Conservation (phyloP, 2,797 vertebrate species). For the Holocentrus rufus region DNA sequence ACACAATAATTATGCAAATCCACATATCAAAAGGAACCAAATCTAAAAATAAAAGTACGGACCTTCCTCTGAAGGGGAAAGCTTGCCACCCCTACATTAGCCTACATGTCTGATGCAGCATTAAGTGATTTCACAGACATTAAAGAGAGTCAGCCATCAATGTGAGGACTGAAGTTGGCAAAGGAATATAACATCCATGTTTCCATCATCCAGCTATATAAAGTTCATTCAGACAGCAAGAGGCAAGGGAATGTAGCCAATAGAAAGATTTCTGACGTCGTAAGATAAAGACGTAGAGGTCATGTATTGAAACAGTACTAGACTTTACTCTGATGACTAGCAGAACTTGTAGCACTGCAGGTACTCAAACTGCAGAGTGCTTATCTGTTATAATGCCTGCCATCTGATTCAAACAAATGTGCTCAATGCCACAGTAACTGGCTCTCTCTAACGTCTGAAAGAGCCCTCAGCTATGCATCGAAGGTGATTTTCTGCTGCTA, state of each 20-base stretch:
- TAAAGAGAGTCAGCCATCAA: too few relatives aligned
- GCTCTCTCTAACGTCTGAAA: conserved; percentile 35
- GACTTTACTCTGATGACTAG: background rate
- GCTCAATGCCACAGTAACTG: conserved; percentile 25
- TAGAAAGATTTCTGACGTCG: background rate
- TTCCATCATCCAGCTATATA: too few relatives aligned
- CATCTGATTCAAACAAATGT: conserved; percentile 33
- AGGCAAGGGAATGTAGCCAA: background rate
- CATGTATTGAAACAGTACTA: background rate
- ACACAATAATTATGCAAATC: background rate
- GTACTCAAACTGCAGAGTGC: background rate
- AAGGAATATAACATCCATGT: too few relatives aligned
- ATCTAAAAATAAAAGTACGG: background rate
- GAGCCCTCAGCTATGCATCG: conserved; percentile 45
- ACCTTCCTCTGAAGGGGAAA: background rate
- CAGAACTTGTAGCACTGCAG: background rate
- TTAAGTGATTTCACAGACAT: too few relatives aligned
- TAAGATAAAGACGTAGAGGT: background rate
- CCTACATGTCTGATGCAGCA: too few relatives aligned
- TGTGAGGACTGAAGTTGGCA: too few relatives aligned
- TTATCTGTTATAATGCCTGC: conserved; percentile 7
- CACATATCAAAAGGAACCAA: background rate
- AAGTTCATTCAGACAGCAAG: too few relatives aligned
- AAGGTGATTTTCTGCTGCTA: conserved; percentile 22
- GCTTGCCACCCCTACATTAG: background rate